A percentile compares a stretch with the other conserved stretches of the same genome.
Evolutionary conservation across 2,888 invertebrate species (phyloP).

Genomic region (Platerodrilus igneus): DNA sequence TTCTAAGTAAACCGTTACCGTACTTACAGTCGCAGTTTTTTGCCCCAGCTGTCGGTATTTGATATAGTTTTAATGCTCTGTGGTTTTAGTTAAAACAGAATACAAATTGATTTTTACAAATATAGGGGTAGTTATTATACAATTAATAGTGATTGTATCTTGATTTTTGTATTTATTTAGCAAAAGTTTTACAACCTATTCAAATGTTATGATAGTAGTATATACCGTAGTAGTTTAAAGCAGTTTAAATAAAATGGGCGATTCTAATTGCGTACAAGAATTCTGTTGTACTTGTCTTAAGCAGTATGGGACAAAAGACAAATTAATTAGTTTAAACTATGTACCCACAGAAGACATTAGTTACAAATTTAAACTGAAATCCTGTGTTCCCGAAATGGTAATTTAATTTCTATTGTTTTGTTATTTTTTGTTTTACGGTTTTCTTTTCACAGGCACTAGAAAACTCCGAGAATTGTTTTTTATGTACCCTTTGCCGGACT

Average conservation of each 20-base stretch:
- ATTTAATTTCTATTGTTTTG: not conserved
- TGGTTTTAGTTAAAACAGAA: no score
- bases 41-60: no score
- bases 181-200: no score
- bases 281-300: slow-evolving; percentile 17
- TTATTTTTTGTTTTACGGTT: not conserved
- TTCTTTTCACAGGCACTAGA: slow-evolving; percentile 12
- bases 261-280: slow-evolving; percentile 4
- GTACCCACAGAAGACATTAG: slow-evolving; percentile 9
- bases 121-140: no score
- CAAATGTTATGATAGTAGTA: no score
- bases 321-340: slow-evolving; percentile 11
- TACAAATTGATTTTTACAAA: no score
- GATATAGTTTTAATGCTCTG: no score
- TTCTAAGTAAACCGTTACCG: no score
- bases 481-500: slow-evolving; percentile 13
- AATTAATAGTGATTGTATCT: no score
- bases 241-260: slow-evolving; percentile 8
- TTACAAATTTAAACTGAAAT: slow-evolving; percentile 12
- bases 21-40: no score
- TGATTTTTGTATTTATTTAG: no score
- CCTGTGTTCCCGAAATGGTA: slow-evolving; percentile 21
- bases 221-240: no score
- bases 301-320: slow-evolving; percentile 1
- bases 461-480: slow-evolving; percentile 1